Base-by-base conservation (phyloP, 2,797 vertebrate species). In the Premnoplex brunnescens region DNA sequence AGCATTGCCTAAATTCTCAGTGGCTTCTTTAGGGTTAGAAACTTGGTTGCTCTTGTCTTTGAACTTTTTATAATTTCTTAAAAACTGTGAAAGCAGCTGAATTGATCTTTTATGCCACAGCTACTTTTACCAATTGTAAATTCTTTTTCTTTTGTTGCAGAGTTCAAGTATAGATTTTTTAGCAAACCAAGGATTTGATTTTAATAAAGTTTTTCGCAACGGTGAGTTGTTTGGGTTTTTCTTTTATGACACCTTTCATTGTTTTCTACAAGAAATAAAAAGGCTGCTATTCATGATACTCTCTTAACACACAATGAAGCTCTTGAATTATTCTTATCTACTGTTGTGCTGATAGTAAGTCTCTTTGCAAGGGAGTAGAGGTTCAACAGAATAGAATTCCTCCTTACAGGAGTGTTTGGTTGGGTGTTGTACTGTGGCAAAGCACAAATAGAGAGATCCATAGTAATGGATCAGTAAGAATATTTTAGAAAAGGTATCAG, bases 131-230 rank as follows among this genome's bases (percentile, higher is more conserved):
- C 30, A 76, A 51, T 46, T 67, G 9, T 96, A 48, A 93, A 89
- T 10, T 23, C 69, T 4, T 68, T 90, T 93, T 89, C 30, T 93
- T 88, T 80, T 84, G 13, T 98, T 98, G 87, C 97, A 99, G 99
- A 99, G 99, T 97, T 99, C 99, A 95, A 99, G 99, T 97, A 99
- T 99, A 94, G 99, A 99, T 97, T 99, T 99, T 97, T 97, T 99
- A 97, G 99, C 99, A 92, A 99, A 99, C 97, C 99, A 99, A 96
- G 99, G 99, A 94, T 99, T 99, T 98, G 99, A 99, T 98, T 99
- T 99, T 98, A 99, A 99, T 97, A 99, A 99, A 98, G 99, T 99
- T 73, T 99, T 99, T 97, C 97, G 99, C 96, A 98, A 99, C 0
- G 99, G 99, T 99, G 97, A 98, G 99, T 97, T 49, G 18, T 41